Conservation (phyloP, 2,888 invertebrate genomes). For the Dermolepida albohirtum region DNA sequence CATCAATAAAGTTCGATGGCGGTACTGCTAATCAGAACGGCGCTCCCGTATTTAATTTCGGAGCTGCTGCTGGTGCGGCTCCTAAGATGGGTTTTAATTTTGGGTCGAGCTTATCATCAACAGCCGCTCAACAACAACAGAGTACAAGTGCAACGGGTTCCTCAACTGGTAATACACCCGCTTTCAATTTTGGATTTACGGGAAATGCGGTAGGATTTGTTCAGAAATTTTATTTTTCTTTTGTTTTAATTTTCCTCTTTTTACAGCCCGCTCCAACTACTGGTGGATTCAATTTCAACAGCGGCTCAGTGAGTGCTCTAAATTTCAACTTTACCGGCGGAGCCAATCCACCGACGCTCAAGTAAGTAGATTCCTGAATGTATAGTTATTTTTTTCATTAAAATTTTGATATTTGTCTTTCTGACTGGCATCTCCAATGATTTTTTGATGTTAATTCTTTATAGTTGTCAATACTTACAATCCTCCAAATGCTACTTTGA, state of each 20-base stretch:
- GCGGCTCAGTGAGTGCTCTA: slow-evolving; percentile 62
- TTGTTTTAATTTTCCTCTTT: slow-evolving; percentile 38
- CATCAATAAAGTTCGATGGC: slow-evolving; percentile 42
- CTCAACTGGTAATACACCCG: slow-evolving; percentile 53
- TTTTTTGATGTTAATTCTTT: no score
- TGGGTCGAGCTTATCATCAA: slow-evolving; percentile 51
- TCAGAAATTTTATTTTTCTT: background rate
- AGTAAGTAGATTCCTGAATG: no score
- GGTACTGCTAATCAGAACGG: slow-evolving; percentile 40
- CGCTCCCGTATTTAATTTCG: slow-evolving; percentile 39
- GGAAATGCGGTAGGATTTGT: slow-evolving; percentile 51
- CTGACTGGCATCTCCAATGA: no score
- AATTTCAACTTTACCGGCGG: slow-evolving; percentile 68
- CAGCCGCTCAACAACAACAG: slow-evolving; percentile 19
- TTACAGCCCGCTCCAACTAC: slow-evolving; percentile 49
- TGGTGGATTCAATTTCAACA: slow-evolving; percentile 60
- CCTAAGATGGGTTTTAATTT: slow-evolving; percentile 58
- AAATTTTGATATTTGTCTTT: no score
- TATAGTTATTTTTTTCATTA: no score
- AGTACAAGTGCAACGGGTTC: slow-evolving; percentile 26
- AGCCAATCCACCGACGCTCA: slow-evolving; percentile 61
- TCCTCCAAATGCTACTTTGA: no score
- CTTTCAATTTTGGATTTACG: slow-evolving; percentile 60
- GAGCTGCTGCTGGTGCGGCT: slow-evolving; percentile 49
- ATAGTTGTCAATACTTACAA: no score